These are phyloP conservation scores for Bufo gargarizans DNA, from an alignment of 2,113 vertebrate species.

Conservation along the genomic window DNA sequence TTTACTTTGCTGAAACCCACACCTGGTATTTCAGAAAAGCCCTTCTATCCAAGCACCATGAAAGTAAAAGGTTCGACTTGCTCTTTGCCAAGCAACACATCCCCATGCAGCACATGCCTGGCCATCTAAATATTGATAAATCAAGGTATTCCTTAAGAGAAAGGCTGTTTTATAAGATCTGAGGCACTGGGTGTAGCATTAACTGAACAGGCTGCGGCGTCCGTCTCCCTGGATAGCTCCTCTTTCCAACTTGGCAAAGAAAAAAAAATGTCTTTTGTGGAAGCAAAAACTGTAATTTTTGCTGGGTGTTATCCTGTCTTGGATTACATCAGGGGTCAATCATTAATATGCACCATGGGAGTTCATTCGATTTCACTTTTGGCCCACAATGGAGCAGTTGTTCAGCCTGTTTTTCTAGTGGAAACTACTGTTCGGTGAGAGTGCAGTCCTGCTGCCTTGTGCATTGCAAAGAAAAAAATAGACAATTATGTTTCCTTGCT, in stretches of 20 bases:
- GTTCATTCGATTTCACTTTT: slow-evolving; percentile 42
- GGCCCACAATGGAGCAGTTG: slow-evolving; percentile 61
- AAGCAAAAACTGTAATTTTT: slow-evolving; percentile 57
- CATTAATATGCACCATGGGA: slow-evolving; percentile 63
- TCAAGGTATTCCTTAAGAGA: slow-evolving; percentile 57
- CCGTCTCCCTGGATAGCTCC: slow-evolving; percentile 49
- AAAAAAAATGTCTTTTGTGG: slow-evolving; percentile 49
- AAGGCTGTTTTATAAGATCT: slow-evolving; percentile 55
- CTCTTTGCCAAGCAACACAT: neutral
- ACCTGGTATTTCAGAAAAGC: neutral
- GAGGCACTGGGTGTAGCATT: slow-evolving; percentile 42
- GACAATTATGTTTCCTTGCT: slow-evolving; percentile 62
- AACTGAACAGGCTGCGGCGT: neutral
- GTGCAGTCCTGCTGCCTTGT: slow-evolving; percentile 60
- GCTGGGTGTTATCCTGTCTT: slow-evolving; percentile 61
- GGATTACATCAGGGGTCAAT: slow-evolving; percentile 62
- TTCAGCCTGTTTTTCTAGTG: slow-evolving; percentile 65
- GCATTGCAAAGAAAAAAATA: slow-evolving; percentile 57
- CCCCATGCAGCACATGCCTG: neutral
- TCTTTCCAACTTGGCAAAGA: slow-evolving; percentile 53
- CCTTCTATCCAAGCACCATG: neutral
- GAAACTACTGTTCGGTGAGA: slow-evolving; percentile 61
- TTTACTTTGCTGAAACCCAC: neutral
- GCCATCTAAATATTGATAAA: neutral
- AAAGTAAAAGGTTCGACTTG: neutral